Conservation (phyloP, 23 tunicate genomes). For the Halocynthia aurantium region DNA sequence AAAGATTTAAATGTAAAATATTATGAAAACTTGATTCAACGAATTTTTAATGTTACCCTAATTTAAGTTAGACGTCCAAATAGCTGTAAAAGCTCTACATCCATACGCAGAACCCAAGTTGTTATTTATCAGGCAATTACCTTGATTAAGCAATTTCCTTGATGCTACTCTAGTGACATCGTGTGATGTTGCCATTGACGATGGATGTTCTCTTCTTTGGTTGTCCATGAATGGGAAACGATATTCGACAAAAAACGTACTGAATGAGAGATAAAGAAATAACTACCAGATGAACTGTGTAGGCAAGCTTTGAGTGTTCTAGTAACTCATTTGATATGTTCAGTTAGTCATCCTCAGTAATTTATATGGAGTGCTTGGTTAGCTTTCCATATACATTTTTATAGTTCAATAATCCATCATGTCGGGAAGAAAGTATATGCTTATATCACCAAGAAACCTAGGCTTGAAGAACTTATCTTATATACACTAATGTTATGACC, state of each 20-base stretch:
- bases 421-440: no score
- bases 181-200: constrained; percentile 41
- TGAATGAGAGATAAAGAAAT: constrained; percentile 4
- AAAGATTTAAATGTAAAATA: not conserved
- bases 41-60: no score
- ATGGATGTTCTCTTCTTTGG: constrained; percentile 18
- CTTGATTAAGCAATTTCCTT: constrained; percentile 22
- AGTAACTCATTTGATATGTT: no score
- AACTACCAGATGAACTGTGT: not conserved
- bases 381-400: no score
- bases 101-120: not conserved
- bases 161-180: constrained; percentile 75
- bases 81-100: not conserved
- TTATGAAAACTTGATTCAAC: no score
- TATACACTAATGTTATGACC: no score
- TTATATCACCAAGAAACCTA: no score
- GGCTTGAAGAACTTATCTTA: no score
- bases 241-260: constrained; percentile 77
- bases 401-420: no score
- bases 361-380: no score
- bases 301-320: not conserved
- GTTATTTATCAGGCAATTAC: not conserved
- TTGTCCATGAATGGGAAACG: constrained; percentile 40
- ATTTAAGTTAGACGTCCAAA: no score
- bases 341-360: no score